Evolutionary conservation across 2,113 vertebrate species (phyloP).

Genomic region (Amblyopsis rosae): DNA sequence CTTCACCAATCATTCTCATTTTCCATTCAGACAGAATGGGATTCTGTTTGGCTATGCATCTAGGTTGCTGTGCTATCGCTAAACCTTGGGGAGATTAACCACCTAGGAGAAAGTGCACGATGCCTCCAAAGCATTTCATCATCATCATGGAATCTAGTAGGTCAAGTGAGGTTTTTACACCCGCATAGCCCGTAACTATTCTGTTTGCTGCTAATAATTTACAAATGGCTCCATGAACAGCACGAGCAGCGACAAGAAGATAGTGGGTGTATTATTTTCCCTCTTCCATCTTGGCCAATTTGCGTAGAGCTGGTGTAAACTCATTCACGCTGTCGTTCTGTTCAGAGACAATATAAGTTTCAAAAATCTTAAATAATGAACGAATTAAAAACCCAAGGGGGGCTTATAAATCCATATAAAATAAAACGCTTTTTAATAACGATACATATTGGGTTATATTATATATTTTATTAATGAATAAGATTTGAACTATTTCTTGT

Average conservation of each 20-base stretch:
- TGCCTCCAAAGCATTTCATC: slow-evolving; percentile 29
- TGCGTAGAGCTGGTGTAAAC: slow-evolving; percentile 59
- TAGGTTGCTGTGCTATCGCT: slow-evolving; percentile 27
- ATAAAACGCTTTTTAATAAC: slow-evolving; percentile 73
- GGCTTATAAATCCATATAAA: slow-evolving; percentile 77
- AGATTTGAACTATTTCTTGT: slow-evolving; percentile 72
- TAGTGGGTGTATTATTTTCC: slow-evolving; percentile 56
- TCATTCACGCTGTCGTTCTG: slow-evolving; percentile 52
- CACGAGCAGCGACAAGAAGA: slow-evolving; percentile 53
- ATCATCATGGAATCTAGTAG: slow-evolving; percentile 10
- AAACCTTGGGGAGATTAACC: slow-evolving; percentile 14
- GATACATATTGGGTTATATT: slow-evolving; percentile 75
- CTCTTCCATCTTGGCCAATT: slow-evolving; percentile 66
- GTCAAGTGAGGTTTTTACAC: slow-evolving; percentile 34
- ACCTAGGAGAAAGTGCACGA: slow-evolving; percentile 20
- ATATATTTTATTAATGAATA: slow-evolving; percentile 75
- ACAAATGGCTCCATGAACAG: slow-evolving; percentile 66
- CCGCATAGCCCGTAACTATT: slow-evolving; percentile 23
- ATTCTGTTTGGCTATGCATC: slow-evolving; percentile 34
- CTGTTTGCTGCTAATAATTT: slow-evolving; percentile 46
- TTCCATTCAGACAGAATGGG: slow-evolving; percentile 7
- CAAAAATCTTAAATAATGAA: slow-evolving; percentile 64
- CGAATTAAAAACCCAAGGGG: slow-evolving; percentile 67
- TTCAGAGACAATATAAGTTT: slow-evolving; percentile 60
- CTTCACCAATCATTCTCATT: slow-evolving; percentile 13